A percentile compares a stretch with the other conserved stretches of the same genome.
Conservation (phyloP, 1,140 invertebrate genomes). For the Aphelinus atriplicis region DNA sequence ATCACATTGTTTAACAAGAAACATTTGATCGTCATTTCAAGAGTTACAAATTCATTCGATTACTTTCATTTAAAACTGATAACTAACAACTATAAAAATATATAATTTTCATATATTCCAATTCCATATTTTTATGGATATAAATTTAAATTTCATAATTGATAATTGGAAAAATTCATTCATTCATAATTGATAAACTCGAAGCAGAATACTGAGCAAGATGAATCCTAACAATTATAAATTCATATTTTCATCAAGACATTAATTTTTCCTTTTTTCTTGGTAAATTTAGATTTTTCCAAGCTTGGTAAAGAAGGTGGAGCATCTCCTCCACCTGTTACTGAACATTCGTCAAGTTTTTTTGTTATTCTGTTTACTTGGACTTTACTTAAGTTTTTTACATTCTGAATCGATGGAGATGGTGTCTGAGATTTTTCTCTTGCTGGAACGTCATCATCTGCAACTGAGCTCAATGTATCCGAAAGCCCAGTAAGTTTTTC, state of each 20-base stretch:
- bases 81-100: constrained; percentile 21
- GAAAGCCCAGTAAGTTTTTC: constrained; percentile 46
- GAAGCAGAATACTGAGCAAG: too few relatives aligned
- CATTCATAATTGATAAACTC: too few relatives aligned
- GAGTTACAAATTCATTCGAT: not conserved
- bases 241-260: constrained; percentile 23
- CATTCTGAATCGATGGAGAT: too few relatives aligned
- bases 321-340: constrained; percentile 50
- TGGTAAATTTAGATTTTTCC: constrained; percentile 42
- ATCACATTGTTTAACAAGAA: constrained; percentile 10
- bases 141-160: not conserved
- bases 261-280: constrained; percentile 46
- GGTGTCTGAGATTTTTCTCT: too few relatives aligned
- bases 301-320: constrained; percentile 44
- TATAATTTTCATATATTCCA: constrained; percentile 11
- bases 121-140: constrained; percentile 49
- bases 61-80: not conserved
- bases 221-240: too few relatives aligned
- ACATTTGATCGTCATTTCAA: constrained; percentile 1
- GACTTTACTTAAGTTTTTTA: constrained; percentile 10
- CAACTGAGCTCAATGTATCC: constrained; percentile 39
- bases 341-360: constrained; percentile 40
- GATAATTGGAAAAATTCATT: too few relatives aligned
- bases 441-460: too few relatives aligned
- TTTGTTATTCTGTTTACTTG: constrained; percentile 20